A percentile compares a stretch with the other conserved stretches of the same genome.
Conservation (phyloP, 1,140 invertebrate species). For the Drosophila malerkotliana region DNA sequence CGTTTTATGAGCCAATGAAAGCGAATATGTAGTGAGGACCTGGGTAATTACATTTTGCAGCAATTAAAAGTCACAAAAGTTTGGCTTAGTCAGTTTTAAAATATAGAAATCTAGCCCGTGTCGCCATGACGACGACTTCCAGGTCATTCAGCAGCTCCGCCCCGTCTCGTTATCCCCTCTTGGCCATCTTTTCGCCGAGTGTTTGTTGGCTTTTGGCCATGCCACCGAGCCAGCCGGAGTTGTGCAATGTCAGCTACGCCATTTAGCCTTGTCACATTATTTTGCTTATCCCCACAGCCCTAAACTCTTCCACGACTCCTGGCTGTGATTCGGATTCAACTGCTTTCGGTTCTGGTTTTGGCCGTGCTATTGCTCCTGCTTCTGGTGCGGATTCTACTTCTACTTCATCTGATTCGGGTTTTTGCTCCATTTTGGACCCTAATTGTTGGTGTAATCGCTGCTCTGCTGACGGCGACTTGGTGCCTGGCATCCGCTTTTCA, state of each 20-base stretch:
- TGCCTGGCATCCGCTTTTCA: slow-evolving; percentile 69
- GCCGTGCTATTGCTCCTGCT: slow-evolving; percentile 2
- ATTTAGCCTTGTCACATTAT: slow-evolving; percentile 81
- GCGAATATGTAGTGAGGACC: slow-evolving; percentile 7
- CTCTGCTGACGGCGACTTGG: slow-evolving; percentile 49
- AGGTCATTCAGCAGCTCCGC: neutral
- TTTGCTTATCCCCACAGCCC: slow-evolving; percentile 68
- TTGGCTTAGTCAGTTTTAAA: slow-evolving; percentile 52
- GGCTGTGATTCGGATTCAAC: neutral
- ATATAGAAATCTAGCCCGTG: slow-evolving; percentile 40
- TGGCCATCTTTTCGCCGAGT: slow-evolving; percentile 7
- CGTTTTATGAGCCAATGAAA: slow-evolving; percentile 1
- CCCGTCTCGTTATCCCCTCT: neutral
- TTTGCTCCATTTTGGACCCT: slow-evolving; percentile 35
- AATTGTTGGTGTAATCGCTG: slow-evolving; percentile 78
- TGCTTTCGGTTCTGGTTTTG: neutral
- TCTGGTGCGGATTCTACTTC: slow-evolving; percentile 7
- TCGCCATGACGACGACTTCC: slow-evolving; percentile 41
- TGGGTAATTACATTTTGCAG: slow-evolving; percentile 52
- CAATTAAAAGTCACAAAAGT: slow-evolving; percentile 73
- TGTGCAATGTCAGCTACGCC: slow-evolving; percentile 73
- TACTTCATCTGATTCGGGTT: slow-evolving; percentile 39
- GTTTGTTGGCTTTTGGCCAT: slow-evolving; percentile 42
- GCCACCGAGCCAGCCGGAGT: slow-evolving; percentile 31
- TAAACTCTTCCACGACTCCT: slow-evolving; percentile 8